Evolutionary conservation across 2,888 invertebrate species (phyloP).

Genomic region (Trypoxylon attenuatum): DNA sequence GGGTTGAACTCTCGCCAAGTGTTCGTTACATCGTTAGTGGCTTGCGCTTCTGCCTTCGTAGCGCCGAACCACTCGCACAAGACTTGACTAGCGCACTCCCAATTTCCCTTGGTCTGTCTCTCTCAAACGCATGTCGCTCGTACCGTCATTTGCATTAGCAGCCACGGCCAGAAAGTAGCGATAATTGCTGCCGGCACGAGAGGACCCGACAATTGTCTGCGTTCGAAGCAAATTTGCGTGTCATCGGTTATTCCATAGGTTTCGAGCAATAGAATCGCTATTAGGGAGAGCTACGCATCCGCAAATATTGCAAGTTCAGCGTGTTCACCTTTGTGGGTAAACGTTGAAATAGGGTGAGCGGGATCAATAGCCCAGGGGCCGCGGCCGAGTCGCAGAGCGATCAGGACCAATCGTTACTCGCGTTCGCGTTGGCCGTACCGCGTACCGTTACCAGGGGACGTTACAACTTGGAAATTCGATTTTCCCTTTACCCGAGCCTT

Average conservation of each 20-base stretch:
- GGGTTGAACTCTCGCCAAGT: neutral
- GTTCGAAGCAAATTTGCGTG: neutral
- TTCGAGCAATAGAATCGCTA: neutral
- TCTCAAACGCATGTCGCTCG: too few species aligned
- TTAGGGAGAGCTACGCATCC: neutral
- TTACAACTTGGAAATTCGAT: conserved; percentile 56
- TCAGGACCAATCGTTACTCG: conserved; percentile 47
- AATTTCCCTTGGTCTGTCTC: too few species aligned
- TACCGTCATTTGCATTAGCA: neutral
- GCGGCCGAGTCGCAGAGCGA: conserved; percentile 31
- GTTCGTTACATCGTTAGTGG: neutral
- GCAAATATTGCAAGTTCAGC: conserved; percentile 14
- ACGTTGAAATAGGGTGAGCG: conserved; percentile 9
- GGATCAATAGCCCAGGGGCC: conserved; percentile 37
- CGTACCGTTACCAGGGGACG: conserved; percentile 33
- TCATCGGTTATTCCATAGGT: neutral
- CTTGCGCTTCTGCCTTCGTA: neutral
- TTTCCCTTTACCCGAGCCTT: conserved; percentile 56
- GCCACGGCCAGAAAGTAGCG: neutral
- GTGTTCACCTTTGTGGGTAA: conserved; percentile 9
- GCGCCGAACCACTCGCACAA: too few species aligned
- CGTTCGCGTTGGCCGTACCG: conserved; percentile 3
- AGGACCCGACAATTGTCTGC: neutral
- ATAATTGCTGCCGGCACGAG: neutral
- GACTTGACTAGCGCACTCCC: too few species aligned